These are phyloP conservation scores for Proterorhinus semilunaris DNA, from an alignment of 2,113 vertebrate genomes.

Conservation along the genomic window DNA sequence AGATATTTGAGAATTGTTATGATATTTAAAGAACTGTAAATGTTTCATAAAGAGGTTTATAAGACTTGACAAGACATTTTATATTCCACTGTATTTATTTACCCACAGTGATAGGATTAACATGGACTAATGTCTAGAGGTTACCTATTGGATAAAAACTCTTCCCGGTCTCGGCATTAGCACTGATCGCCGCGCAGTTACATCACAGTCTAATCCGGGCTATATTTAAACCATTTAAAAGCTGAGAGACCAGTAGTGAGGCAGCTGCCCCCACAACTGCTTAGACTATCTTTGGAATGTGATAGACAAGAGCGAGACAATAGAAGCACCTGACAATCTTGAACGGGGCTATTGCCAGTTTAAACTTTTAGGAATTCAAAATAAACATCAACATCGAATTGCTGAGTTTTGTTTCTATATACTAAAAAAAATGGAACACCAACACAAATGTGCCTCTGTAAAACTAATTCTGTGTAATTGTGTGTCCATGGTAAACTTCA, in stretches of 20 bases:
- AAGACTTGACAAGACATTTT: too few relatives aligned
- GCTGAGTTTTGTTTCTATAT: too few relatives aligned
- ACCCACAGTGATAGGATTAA: not conserved
- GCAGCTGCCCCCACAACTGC: constrained; percentile 40
- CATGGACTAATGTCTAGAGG: not conserved
- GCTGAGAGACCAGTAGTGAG: constrained; percentile 29
- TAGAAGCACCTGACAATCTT: not conserved
- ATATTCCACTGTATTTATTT: not conserved
- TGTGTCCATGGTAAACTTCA: too few relatives aligned
- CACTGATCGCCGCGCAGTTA: constrained; percentile 28
- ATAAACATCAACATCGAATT: too few relatives aligned
- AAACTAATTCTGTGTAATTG: too few relatives aligned
- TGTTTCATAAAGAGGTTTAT: too few relatives aligned
- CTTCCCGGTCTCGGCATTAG: not conserved
- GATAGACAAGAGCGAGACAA: constrained; percentile 2
- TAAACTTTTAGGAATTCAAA: too few relatives aligned
- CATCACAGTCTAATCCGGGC: constrained; percentile 47
- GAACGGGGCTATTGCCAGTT: too few relatives aligned
- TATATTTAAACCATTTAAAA: constrained; percentile 60
- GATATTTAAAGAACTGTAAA: too few relatives aligned
- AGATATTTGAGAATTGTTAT: too few relatives aligned
- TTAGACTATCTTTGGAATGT: constrained; percentile 39
- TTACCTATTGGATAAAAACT: constrained; percentile 4
- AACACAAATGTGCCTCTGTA: too few relatives aligned
- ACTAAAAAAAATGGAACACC: too few relatives aligned